Percentiles rank a stretch among this genome's conserved stretches.
These are phyloP conservation scores for Ecdyonurus torrentis DNA, from an alignment of 2,888 invertebrate genomes.

Conservation along the genomic window DNA sequence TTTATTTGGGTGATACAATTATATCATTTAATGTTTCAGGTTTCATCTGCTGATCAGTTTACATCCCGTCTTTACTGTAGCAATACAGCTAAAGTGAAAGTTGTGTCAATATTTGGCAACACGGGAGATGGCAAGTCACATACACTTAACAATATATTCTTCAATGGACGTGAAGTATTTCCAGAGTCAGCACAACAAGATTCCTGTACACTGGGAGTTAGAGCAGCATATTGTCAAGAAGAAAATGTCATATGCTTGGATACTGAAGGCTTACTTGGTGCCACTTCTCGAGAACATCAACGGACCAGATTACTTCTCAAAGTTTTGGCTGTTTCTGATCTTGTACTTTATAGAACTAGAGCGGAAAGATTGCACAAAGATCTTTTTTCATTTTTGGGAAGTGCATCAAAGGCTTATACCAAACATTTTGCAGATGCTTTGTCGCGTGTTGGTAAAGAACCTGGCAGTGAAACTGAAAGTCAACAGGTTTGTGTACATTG, in stretches of 20 bases:
- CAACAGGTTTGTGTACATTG: background rate
- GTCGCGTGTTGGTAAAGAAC: slow-evolving; percentile 23
- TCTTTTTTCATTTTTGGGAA: slow-evolving; percentile 58
- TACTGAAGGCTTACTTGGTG: slow-evolving; percentile 61
- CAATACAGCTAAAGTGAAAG: slow-evolving; percentile 44
- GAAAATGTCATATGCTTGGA: slow-evolving; percentile 53
- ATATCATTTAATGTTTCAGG: slow-evolving; percentile 9
- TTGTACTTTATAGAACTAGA: slow-evolving; percentile 58
- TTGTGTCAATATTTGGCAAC: slow-evolving; percentile 69
- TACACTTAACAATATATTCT: slow-evolving; percentile 57
- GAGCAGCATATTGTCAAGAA: slow-evolving; percentile 52
- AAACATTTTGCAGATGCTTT: slow-evolving; percentile 50
- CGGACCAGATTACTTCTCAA: slow-evolving; percentile 53
- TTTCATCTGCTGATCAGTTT: slow-evolving; percentile 37
- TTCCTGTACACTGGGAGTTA: slow-evolving; percentile 60
- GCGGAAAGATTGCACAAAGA: slow-evolving; percentile 59
- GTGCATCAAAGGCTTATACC: slow-evolving; percentile 55
- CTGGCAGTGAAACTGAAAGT: slow-evolving; percentile 13
- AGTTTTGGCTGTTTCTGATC: slow-evolving; percentile 64
- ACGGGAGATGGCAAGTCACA: slow-evolving; percentile 71
- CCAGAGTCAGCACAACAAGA: slow-evolving; percentile 45
- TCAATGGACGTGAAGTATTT: slow-evolving; percentile 44
- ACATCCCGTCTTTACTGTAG: slow-evolving; percentile 31
- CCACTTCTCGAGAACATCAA: slow-evolving; percentile 38
- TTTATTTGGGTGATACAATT: no score